Evolutionary conservation across 2,113 vertebrate genomes (phyloP).

Genomic region (Petrocephalus microphthalmus): DNA sequence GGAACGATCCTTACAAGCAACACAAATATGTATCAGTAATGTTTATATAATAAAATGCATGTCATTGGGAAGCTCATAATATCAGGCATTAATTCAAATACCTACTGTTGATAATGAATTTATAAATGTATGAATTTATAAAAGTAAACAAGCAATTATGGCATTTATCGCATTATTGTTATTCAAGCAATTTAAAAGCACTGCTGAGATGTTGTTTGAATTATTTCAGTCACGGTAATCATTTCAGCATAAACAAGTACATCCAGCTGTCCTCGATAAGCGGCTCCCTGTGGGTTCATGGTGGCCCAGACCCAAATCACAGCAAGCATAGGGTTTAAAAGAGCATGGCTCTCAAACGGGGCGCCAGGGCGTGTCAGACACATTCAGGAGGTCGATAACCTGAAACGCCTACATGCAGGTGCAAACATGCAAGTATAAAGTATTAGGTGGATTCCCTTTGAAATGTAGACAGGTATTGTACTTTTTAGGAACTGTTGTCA

Average conservation of each 20-base stretch:
- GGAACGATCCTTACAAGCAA: background rate
- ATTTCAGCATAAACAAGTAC: background rate
- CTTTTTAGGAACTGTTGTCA: background rate
- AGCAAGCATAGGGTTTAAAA: background rate
- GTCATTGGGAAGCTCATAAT: background rate
- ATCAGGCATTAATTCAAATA: background rate
- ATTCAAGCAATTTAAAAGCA: slow-evolving; percentile 1
- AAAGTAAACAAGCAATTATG: background rate
- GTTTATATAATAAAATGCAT: background rate
- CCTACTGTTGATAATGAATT: background rate
- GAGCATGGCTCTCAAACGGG: background rate
- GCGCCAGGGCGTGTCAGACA: background rate
- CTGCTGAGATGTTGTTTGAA: background rate
- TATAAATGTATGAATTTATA: background rate
- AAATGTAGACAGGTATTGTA: background rate
- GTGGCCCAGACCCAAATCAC: background rate
- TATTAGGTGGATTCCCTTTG: background rate
- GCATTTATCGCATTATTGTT: background rate
- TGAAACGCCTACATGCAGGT: background rate
- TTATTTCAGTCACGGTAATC: background rate
- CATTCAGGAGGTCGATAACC: background rate
- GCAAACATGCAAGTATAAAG: background rate
- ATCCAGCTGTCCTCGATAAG: background rate
- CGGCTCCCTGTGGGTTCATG: background rate
- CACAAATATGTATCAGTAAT: background rate